These are phyloP conservation scores for Agonopterix heracliana DNA, from an alignment of 2,888 invertebrate genomes.

Conservation along the genomic window DNA sequence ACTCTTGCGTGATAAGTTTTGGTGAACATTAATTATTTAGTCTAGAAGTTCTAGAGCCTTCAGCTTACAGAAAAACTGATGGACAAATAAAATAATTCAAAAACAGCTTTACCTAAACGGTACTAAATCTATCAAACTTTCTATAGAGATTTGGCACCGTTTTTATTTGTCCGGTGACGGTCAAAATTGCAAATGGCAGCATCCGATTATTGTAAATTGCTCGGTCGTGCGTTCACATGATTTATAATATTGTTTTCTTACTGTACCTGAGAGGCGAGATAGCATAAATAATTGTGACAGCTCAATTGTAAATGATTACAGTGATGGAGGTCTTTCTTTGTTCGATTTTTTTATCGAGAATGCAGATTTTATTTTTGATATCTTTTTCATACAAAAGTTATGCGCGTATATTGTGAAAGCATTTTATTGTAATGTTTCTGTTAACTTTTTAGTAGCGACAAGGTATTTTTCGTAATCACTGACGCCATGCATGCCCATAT, in stretches of 20 bases:
- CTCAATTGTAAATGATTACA: conserved; percentile 52
- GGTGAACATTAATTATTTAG: too few relatives aligned
- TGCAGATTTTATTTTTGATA: conserved; percentile 2
- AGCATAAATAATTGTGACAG: conserved; percentile 50
- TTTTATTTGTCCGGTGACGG: background rate
- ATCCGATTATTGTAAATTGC: conserved; percentile 32
- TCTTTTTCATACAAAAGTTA: background rate
- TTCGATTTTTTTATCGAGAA: conserved; percentile 2
- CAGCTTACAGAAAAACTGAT: too few relatives aligned
- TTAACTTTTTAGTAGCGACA: too few relatives aligned
- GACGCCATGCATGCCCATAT: too few relatives aligned
- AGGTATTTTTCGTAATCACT: too few relatives aligned
- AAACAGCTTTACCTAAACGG: too few relatives aligned
- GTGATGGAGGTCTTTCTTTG: conserved; percentile 18
- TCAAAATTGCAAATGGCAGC: conserved; percentile 15
- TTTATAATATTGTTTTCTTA: conserved; percentile 39
- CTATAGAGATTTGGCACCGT: too few relatives aligned
- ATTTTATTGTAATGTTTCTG: background rate
- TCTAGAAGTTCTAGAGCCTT: too few relatives aligned
- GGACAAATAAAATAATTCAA: too few relatives aligned
- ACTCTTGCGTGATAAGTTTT: too few relatives aligned
- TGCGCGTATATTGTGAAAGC: background rate
- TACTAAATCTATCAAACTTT: too few relatives aligned
- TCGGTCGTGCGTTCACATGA: conserved; percentile 32
- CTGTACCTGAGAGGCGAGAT: conserved; percentile 24